Evolutionary conservation across 2,888 invertebrate genomes (phyloP), one percentile per base, ranked within the genome.

Genomic region (Gnatocerus cornutus): DNA sequence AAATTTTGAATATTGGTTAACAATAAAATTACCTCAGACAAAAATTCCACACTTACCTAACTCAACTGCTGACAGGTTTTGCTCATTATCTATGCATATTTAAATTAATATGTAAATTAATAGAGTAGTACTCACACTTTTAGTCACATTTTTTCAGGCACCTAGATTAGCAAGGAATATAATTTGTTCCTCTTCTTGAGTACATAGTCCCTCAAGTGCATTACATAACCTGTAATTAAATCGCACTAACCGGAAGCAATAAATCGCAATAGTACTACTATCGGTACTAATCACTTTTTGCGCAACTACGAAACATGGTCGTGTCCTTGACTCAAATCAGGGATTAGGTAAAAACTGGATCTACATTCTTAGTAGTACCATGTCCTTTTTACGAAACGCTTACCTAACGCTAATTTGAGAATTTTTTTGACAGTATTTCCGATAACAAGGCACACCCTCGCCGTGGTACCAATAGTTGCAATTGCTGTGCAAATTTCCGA

Each of bases 291-390:
- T 29, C 10, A 13, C 14, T 33, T 30, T 46, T 55, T 55, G 30
- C 39, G 21, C 39, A 55, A 55, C 27, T 10, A 7, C 10, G 10
- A 27, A 50, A 29, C 9, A 27, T 10, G 13, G n/a, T 16, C 14
- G 37, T 29, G 56, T 43, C 56, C 56, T 56, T 56, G 56, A 56
- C 56, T 43, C 43, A 14, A 41, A 56, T 55, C 41, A 56, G 41
- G 56, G 56, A 56, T 56, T 21, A 56, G 56, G 55, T 55, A 56
- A 43, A 56, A 56, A 56, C 12, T 13, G 41, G 41, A 16, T 39
- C 12, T 37, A 55, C 55, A 37, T 21, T 21, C 37, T 55, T 39
- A 9, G 55, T 37, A 55, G 39, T 52, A 52, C 30, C 52, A 29
- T 12, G 52, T 55, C 41, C 56, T 56, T 56, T 56, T 56, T 41